Evolutionary conservation across 2,797 vertebrate species (phyloP), one percentile per base, ranked within the genome.

Genomic region (Buceros bicornis): DNA sequence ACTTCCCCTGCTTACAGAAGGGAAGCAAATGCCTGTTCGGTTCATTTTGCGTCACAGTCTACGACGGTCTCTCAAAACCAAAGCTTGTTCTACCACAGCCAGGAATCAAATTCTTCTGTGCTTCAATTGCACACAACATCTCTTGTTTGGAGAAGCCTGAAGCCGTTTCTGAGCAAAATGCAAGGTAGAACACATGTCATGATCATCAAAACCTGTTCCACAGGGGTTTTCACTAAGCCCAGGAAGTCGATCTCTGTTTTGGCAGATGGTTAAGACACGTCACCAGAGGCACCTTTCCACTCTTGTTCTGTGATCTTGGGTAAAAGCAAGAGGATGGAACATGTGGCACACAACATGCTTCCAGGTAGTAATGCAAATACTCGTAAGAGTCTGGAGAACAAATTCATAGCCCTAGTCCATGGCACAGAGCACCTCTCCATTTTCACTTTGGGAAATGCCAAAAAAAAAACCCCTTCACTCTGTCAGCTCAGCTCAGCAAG

Each of bases 121-220:
- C 26, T 72, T 86, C 54, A 16, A 14, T 29, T 88, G 54, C 45
- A 50, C 43, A 31, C 56, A 87, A 64, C 13, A 51, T 3, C 47
- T n/a, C n/a, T 31, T 71, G 77, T 77, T 92, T 53, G 47, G 65
- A 87, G 79, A 86, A 83, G 82, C 61, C 72, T 7, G 13, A 74
- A 93, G 87, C 60, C 67, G n/a, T 13, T 92, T 35, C 47, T 61
- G 47, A 58, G 79, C 25, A 90, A 57, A 85, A 93, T 11, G 17
- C 47, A 83, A 90, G n/a, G 83, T 13, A 87, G 53, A 61, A 87
- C 22, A 57, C 19, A 18, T 42, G 71, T 26, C 48, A 70, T 5
- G 61, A 53, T 12, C 8, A 11, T 42, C 76, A 87, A 94, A 87
- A 87, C 37, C 69, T 54, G 86, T 37, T 58, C 56, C 79, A 64